Conservation (phyloP, 2,797 vertebrate species). For the Bradypodion pumilum region DNA sequence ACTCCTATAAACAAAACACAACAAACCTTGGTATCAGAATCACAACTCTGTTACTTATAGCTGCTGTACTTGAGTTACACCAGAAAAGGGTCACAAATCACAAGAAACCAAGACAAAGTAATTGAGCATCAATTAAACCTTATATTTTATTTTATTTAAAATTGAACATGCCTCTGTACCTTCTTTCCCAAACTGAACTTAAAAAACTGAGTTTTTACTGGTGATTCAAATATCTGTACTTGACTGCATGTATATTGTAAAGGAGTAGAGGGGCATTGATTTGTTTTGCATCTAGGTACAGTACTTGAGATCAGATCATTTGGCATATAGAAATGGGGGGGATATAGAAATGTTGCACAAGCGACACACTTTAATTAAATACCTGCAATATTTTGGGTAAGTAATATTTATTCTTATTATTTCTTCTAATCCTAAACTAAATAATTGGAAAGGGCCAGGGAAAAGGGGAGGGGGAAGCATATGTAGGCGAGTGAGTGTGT, state of each 20-base stretch:
- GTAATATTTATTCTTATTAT: background rate
- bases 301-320: slow-evolving; percentile 24
- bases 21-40: slow-evolving; percentile 51
- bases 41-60: slow-evolving; percentile 73
- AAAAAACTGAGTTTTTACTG: background rate
- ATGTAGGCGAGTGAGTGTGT: slow-evolving; percentile 63
- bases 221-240: background rate
- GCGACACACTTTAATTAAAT: background rate
- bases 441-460: slow-evolving; percentile 41
- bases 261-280: background rate
- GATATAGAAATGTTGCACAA: background rate
- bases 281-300: slow-evolving; percentile 29
- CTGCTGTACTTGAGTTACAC: slow-evolving; percentile 74
- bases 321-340: background rate
- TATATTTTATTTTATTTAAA: slow-evolving; percentile 65
- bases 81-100: slow-evolving; percentile 78
- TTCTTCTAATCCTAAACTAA: slow-evolving; percentile 10
- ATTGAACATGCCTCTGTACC: slow-evolving; percentile 31
- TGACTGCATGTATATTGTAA: background rate
- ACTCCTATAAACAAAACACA: slow-evolving; percentile 56
- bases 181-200: slow-evolving; percentile 19
- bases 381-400: background rate
- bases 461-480: background rate
- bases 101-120: slow-evolving; percentile 73
- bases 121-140: slow-evolving; percentile 76